A percentile compares a stretch with the other conserved stretches of the same genome.
Evolutionary conservation across 2,888 invertebrate genomes (phyloP).

Genomic region (Napeogenes sylphis): DNA sequence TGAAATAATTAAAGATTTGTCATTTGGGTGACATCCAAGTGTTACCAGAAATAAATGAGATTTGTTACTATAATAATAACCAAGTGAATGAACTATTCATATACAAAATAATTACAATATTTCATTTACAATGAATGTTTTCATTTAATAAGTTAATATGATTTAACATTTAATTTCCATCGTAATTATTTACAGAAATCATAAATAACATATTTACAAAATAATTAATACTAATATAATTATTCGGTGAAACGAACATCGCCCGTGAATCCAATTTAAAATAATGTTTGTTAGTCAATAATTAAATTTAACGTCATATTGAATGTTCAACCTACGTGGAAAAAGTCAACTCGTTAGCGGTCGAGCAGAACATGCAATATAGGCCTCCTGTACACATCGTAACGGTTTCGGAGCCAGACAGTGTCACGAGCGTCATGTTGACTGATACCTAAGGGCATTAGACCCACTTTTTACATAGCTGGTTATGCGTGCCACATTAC

Average conservation of each 20-base stretch:
- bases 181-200: no score
- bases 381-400: conserved; percentile 33
- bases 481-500: conserved; percentile 18
- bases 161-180: no score
- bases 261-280: neutral
- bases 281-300: neutral
- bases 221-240: neutral
- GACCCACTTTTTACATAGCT: conserved; percentile 32
- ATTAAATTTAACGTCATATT: neutral
- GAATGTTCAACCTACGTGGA: conserved; percentile 12
- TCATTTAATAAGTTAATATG: no score
- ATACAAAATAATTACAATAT: no score
- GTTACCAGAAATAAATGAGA: conserved; percentile 19
- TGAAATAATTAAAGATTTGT: conserved; percentile 6
- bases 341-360: conserved; percentile 23
- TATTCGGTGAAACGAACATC: neutral
- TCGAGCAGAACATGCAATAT: conserved; percentile 15
- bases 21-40: conserved; percentile 20
- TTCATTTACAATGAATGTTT: no score
- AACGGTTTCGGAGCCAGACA: conserved; percentile 54
- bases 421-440: conserved; percentile 31
- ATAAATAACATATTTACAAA: no score
- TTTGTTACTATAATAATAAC: neutral
- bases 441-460: conserved; percentile 33
- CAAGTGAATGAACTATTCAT: no score